These are phyloP conservation scores for Bradypus variegatus DNA, from an alignment of 2,797 vertebrate species.

Conservation along the genomic window DNA sequence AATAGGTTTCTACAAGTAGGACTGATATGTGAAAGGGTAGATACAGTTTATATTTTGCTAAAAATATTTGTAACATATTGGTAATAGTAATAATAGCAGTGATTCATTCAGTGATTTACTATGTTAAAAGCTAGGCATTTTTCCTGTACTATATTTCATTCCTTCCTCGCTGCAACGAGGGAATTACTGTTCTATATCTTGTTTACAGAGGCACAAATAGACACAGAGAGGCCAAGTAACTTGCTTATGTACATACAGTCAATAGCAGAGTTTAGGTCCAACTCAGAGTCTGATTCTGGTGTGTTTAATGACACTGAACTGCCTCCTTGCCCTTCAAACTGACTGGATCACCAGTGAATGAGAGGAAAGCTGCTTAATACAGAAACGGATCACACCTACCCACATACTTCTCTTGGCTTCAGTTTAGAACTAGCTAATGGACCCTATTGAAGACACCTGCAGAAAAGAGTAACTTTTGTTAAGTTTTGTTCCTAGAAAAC, in stretches of 20 bases:
- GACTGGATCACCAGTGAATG: background rate
- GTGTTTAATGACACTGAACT: no score
- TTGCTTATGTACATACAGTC: background rate
- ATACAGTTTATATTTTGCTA: background rate
- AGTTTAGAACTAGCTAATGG: background rate
- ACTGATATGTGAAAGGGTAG: background rate
- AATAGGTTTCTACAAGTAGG: background rate
- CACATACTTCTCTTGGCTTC: background rate
- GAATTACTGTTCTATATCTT: background rate
- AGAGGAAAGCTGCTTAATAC: background rate
- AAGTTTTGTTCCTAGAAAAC: background rate
- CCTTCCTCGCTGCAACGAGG: background rate
- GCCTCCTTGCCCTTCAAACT: background rate
- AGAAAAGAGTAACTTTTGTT: background rate
- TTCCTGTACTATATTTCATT: background rate
- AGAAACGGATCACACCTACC: background rate
- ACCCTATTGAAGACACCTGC: background rate
- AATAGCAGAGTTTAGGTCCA: background rate
- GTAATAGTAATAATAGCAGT: background rate
- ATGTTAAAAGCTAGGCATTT: background rate
- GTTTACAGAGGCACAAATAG: background rate
- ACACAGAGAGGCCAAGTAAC: background rate
- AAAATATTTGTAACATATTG: background rate
- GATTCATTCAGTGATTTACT: background rate
- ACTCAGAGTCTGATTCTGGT: background rate